Evolutionary conservation across 2,113 vertebrate genomes (phyloP), one percentile per base, ranked within the genome.

Genomic region (Ochotona princeps): DNA sequence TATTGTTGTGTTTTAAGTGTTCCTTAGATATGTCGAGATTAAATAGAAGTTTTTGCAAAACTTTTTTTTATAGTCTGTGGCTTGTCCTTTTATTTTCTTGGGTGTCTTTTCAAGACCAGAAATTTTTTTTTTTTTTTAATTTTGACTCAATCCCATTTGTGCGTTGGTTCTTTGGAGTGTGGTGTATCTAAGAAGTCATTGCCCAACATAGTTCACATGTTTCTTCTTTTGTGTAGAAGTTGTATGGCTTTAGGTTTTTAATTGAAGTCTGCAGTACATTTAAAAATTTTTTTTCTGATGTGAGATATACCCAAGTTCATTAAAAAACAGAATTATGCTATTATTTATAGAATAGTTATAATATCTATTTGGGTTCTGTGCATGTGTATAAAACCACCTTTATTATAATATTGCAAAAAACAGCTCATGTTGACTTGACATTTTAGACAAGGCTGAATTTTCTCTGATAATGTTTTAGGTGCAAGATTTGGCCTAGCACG

Each of bases 361-460:
- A 38, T 67, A 30, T 21, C 20, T 89, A 18, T 80, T 87, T 89
- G 63, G n/a, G 32, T 73, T 84, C 80, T 66, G 70, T 63, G 49
- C 47, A 3, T 80, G 7, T 83, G 10, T 63, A 0, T 92, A 12
- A 81, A 78, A 88, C 35, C 12, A 80, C 14, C 47, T 67, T 44
- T 87, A 74, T 76, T 84, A 63, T 15, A n/a, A 14, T 83, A 63
- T 82, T 89, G 25, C 8, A 76, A 57, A 92, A 35, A 84, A 21
- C 49, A 81, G 47, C 92, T 70, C 80, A 70, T 81, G 69, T 23
- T 57, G 60, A 89, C 47, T 88, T 69, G 11, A 67, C 35, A 61
- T 90, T 87, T 92, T 90, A 20, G 85, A 54, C 47, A 82, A 91
- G 90, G n/a, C 28, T 87, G 8, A 79, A 32, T 90, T 91, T 88